Conservation (phyloP, 1,140 invertebrate genomes). For the Eueides isabella region DNA sequence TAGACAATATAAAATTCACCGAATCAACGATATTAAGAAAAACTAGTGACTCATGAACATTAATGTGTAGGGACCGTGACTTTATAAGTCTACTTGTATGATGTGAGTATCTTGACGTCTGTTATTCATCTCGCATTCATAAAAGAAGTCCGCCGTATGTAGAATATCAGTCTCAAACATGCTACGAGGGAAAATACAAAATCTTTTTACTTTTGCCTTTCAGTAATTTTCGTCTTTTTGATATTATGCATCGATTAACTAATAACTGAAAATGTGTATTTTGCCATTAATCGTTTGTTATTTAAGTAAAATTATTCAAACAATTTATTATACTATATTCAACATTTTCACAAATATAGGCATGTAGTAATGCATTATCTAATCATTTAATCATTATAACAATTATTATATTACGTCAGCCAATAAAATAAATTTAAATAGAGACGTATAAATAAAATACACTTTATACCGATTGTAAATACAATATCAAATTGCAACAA, state of each 20-base stretch:
- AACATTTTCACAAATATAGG: too few relatives aligned
- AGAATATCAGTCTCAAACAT: background rate
- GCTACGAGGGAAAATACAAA: background rate
- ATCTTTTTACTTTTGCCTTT: constrained; percentile 3
- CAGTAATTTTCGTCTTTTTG: background rate
- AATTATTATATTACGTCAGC: too few relatives aligned
- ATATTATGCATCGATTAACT: background rate
- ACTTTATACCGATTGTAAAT: background rate
- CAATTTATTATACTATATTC: too few relatives aligned
- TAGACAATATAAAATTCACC: background rate
- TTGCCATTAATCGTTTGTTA: too few relatives aligned
- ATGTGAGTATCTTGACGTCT: background rate
- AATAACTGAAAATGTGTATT: background rate
- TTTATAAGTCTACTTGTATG: background rate
- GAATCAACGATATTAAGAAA: background rate
- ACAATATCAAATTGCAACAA: background rate
- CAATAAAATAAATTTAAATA: too few relatives aligned
- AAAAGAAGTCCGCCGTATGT: background rate
- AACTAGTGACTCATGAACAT: background rate
- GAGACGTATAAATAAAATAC: background rate
- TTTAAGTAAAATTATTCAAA: too few relatives aligned
- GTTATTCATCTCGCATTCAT: constrained; percentile 12
- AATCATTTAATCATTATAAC: too few relatives aligned
- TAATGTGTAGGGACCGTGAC: background rate
- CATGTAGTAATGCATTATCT: too few relatives aligned